phyloP scores from a whole-genome alignment of 2,113 vertebrate species.

The Hyperopisus bebe region DNA sequence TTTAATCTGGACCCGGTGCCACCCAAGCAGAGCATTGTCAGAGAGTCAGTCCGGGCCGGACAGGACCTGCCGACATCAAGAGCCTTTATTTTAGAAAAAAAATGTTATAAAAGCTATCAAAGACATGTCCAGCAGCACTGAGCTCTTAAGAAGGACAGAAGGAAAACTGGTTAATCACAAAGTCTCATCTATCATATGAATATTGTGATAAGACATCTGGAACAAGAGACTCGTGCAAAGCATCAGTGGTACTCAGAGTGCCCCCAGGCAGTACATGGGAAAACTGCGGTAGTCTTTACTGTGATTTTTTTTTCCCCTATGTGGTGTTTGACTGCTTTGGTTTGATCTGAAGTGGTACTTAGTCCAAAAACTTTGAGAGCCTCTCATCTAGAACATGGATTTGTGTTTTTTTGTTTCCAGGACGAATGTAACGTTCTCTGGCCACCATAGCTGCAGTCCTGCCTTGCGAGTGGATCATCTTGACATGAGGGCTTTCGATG shows the following conservation, averaged over 20 bases:
- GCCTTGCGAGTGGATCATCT: not conserved
- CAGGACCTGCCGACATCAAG: not conserved
- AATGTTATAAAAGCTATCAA: not conserved
- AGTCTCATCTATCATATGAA: not conserved
- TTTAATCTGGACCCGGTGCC: not conserved
- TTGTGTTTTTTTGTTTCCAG: not conserved
- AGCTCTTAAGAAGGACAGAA: not conserved
- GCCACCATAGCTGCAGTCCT: not conserved
- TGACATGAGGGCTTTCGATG: not conserved
- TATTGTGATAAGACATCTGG: not conserved
- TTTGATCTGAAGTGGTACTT: not conserved
- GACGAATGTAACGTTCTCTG: not conserved
- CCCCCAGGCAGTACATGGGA: not conserved
- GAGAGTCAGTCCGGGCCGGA: not conserved
- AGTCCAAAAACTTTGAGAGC: not conserved
- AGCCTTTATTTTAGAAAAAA: not conserved
- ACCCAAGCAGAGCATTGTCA: not conserved
- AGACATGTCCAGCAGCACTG: not conserved
- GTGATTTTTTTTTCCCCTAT: not conserved
- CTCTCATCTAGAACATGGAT: not conserved
- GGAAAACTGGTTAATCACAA: not conserved
- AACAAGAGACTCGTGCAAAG: not conserved
- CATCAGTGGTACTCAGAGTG: too few relatives aligned
- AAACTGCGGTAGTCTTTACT: not conserved
- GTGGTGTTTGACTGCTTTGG: not conserved